Percentiles rank a stretch among this genome's conserved stretches.
phyloP scores from a whole-genome alignment of 2,797 vertebrate species.

The Channa striata region DNA sequence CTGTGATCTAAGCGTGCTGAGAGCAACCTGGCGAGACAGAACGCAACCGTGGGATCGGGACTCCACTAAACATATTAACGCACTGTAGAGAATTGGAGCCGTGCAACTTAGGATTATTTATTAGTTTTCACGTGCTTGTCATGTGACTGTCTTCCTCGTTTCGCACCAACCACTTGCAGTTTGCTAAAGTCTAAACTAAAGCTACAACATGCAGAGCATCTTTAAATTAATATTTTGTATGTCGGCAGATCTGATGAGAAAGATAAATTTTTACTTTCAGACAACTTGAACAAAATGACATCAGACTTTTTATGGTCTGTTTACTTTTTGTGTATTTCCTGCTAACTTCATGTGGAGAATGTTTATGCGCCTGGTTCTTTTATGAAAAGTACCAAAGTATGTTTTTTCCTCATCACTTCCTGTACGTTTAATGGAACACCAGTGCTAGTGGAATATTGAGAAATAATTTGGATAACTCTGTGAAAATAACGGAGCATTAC shows the following conservation, averaged over 20 bases:
- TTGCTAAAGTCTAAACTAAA: too few species aligned
- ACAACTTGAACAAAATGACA: not conserved
- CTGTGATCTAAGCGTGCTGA: conserved; percentile 74
- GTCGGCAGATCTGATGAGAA: too few species aligned
- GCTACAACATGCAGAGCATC: not conserved
- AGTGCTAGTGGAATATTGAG: too few species aligned
- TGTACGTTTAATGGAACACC: too few species aligned
- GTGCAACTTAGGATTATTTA: conserved; percentile 5
- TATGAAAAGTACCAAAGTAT: too few species aligned
- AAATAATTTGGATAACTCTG: too few species aligned
- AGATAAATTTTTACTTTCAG: too few species aligned
- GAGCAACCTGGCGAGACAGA: conserved; percentile 66
- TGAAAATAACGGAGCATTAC: not conserved
- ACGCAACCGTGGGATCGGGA: conserved; percentile 51
- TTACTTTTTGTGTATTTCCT: not conserved
- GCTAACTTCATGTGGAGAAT: not conserved
- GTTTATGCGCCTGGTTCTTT: not conserved
- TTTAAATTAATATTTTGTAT: not conserved
- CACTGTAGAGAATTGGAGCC: conserved; percentile 39
- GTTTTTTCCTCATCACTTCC: not conserved
- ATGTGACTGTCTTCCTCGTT: too few species aligned
- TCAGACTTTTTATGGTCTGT: not conserved
- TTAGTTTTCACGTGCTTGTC: too few species aligned
- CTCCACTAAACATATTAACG: conserved; percentile 56
- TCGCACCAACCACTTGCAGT: too few species aligned